phyloP scores from a whole-genome alignment of 2,113 vertebrate species.

The Bostrychus sinensis region DNA sequence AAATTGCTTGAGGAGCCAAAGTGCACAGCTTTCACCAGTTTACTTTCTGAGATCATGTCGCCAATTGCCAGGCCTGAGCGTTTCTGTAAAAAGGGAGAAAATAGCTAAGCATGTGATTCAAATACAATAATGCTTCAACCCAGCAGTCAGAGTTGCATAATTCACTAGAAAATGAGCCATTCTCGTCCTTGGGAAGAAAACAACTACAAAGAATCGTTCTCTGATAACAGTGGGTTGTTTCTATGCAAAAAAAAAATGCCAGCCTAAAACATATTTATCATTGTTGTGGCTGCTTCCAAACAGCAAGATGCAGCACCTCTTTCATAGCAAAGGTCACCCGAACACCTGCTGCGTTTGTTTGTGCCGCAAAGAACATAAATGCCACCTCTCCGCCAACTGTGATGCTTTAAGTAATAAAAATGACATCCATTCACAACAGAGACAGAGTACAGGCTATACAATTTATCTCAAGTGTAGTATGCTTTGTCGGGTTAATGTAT shows the following conservation, averaged over 20 bases:
- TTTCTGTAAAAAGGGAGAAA: constrained; percentile 11
- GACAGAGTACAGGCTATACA: constrained; percentile 10
- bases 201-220: constrained; percentile 6
- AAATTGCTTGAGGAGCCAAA: constrained; percentile 17
- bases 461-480: background rate
- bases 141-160: constrained; percentile 12
- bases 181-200: constrained; percentile 12
- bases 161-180: constrained; percentile 3
- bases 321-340: constrained; percentile 64
- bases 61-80: constrained; percentile 27
- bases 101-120: constrained; percentile 14
- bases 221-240: constrained; percentile 37
- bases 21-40: constrained; percentile 35
- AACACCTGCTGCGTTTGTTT: constrained; percentile 65
- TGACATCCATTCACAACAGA: constrained; percentile 18
- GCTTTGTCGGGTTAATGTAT: constrained; percentile 4
- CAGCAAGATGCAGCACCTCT: constrained; percentile 39
- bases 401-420: constrained; percentile 51
- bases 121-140: constrained; percentile 11
- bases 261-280: constrained; percentile 50
- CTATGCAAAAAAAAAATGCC: constrained; percentile 21
- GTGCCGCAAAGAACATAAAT: constrained; percentile 59
- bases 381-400: constrained; percentile 42
- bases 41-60: constrained; percentile 26
- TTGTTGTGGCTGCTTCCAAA: constrained; percentile 41